These are phyloP conservation scores for Xiphophorus birchmanni DNA, from an alignment of 2,797 vertebrate genomes.

Conservation along the genomic window DNA sequence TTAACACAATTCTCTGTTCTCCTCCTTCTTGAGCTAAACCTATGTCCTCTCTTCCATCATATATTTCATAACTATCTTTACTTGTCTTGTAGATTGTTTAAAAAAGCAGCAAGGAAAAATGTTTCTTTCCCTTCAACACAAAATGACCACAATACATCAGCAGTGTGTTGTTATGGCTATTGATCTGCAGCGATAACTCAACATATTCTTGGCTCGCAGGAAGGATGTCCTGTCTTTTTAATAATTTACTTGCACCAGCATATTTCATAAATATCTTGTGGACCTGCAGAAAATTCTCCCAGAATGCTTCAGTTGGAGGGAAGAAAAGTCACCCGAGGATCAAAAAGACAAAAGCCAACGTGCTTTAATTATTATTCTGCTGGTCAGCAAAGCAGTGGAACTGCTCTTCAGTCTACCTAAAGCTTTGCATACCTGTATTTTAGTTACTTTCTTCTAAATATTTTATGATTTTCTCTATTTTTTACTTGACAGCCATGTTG, in stretches of 20 bases:
- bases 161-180: slow-evolving; percentile 48
- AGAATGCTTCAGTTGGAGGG: slow-evolving; percentile 19
- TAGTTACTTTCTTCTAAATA: not conserved
- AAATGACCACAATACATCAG: slow-evolving; percentile 39
- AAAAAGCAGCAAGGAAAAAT: slow-evolving; percentile 25
- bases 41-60: slow-evolving; percentile 12
- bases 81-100: slow-evolving; percentile 35
- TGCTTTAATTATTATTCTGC: slow-evolving; percentile 17
- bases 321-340: slow-evolving; percentile 9
- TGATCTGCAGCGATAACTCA: slow-evolving; percentile 61
- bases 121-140: slow-evolving; percentile 26
- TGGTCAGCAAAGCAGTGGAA: slow-evolving; percentile 18
- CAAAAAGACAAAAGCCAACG: slow-evolving; percentile 12
- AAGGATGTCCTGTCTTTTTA: slow-evolving; percentile 30
- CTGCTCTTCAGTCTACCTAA: not conserved
- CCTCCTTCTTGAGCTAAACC: slow-evolving; percentile 3
- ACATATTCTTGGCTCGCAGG: slow-evolving; percentile 40
- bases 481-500: not conserved
- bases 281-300: slow-evolving; percentile 25
- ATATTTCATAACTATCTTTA: slow-evolving; percentile 28
- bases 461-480: not conserved
- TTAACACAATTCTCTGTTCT: slow-evolving; percentile 22
- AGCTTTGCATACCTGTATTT: not conserved
- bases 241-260: slow-evolving; percentile 46
- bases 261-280: slow-evolving; percentile 29